A percentile compares a stretch with the other conserved stretches of the same genome.
Evolutionary conservation across 2,113 vertebrate genomes (phyloP).

Genomic region (Globicephala melas): DNA sequence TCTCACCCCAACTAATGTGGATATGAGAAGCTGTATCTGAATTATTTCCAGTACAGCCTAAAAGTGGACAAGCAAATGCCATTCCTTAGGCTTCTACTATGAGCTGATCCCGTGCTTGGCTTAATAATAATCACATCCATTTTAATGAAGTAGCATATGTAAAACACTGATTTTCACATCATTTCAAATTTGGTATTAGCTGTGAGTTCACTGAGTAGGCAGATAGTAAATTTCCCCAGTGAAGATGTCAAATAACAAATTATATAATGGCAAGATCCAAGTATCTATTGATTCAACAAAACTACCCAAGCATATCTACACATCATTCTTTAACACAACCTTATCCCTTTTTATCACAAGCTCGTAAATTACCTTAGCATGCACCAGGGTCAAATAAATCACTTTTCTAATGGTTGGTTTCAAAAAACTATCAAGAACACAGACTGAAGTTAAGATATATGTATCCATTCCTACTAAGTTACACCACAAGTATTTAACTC

Average conservation of each 20-base stretch:
- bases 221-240: conserved; percentile 25
- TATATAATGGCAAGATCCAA: not conserved
- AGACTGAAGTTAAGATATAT: not conserved
- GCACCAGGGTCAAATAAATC: not conserved
- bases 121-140: not conserved
- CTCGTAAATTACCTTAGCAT: conserved; percentile 22
- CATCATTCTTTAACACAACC: conserved; percentile 8
- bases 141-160: not conserved
- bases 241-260: conserved; percentile 31
- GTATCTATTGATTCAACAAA: conserved; percentile 29
- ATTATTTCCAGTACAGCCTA: not conserved
- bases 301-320: not conserved
- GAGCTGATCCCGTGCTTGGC: not conserved
- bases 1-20: not conserved
- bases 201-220: not conserved
- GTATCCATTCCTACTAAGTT: not conserved
- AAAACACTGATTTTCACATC: not conserved
- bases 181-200: conserved; percentile 16
- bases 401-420: not conserved
- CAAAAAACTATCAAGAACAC: not conserved
- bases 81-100: not conserved
- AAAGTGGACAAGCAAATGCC: not conserved
- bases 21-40: not conserved
- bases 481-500: not conserved
- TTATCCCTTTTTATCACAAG: conserved; percentile 8